phyloP scores from a whole-genome alignment of 2,113 vertebrate genomes.

The Boleophthalmus pectinirostris region DNA sequence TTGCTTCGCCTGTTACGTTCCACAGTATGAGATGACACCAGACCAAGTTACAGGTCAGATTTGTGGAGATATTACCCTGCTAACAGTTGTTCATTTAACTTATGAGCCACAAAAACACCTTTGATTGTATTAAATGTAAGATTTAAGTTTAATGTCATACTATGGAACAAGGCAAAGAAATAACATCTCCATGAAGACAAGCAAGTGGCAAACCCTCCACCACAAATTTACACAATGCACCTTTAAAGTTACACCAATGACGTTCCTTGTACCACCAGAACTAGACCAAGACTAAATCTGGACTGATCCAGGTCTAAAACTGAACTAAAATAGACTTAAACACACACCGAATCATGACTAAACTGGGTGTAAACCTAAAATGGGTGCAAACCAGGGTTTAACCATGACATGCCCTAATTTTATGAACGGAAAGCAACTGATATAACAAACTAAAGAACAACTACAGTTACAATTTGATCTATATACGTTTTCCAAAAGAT shows the following conservation, averaged over 20 bases:
- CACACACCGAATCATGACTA: not conserved
- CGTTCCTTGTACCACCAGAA: not conserved
- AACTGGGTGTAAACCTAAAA: slow-evolving; percentile 1
- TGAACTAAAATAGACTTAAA: not conserved
- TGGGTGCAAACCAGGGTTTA: not conserved
- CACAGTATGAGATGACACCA: no score
- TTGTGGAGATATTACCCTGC: no score
- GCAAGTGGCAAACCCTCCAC: no score
- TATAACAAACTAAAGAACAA: not conserved
- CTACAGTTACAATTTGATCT: not conserved
- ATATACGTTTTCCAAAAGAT: not conserved
- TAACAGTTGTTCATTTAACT: no score
- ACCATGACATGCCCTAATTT: not conserved
- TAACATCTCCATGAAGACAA: no score
- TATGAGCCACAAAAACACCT: no score
- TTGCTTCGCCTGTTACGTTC: no score
- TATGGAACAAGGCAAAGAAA: no score
- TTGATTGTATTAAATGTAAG: no score
- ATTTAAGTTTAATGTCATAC: no score
- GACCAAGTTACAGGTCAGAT: no score
- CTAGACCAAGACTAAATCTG: not conserved
- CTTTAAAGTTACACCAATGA: not conserved
- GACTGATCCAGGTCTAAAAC: not conserved
- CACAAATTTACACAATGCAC: not conserved
- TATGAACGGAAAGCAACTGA: not conserved